Conservation (phyloP, 2,888 invertebrate species). For the Lithophane leautieri region DNA sequence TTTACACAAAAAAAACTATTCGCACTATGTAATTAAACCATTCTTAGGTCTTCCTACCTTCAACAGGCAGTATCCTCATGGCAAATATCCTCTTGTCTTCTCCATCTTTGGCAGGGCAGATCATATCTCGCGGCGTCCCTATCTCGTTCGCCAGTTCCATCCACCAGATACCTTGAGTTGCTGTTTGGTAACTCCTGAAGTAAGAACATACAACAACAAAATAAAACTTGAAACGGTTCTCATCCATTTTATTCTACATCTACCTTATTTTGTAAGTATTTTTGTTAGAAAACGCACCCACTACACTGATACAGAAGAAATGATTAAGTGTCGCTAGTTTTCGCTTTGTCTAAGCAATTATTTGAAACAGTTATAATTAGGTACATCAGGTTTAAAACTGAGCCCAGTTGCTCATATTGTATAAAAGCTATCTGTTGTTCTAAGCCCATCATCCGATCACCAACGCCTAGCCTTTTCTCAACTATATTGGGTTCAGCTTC, state of each 20-base stretch:
- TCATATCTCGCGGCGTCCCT: slow-evolving; percentile 92
- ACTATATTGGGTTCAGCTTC: no score
- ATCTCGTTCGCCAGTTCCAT: slow-evolving; percentile 93
- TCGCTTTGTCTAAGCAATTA: not conserved
- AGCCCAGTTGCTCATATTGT: no score
- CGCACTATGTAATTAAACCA: not conserved
- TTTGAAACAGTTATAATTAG: not conserved
- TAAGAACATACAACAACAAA: not conserved
- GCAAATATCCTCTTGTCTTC: slow-evolving; percentile 92
- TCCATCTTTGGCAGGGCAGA: slow-evolving; percentile 92
- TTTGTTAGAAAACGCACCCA: not conserved
- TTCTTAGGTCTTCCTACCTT: slow-evolving; percentile 76
- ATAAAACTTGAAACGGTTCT: not conserved
- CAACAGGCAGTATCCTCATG: slow-evolving; percentile 91
- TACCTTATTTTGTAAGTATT: not conserved
- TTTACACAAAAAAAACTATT: not conserved
- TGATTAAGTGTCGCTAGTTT: not conserved
- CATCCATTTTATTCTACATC: not conserved
- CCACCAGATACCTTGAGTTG: slow-evolving; percentile 95
- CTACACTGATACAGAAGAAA: not conserved
- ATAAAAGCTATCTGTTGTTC: no score
- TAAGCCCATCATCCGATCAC: no score
- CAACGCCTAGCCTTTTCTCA: no score
- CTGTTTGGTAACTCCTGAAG: slow-evolving; percentile 92
- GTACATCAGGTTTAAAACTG: not conserved